Evolutionary conservation across 2,113 vertebrate genomes (phyloP), one percentile per base, ranked within the genome.

Genomic region (Panurus biarmicus): DNA sequence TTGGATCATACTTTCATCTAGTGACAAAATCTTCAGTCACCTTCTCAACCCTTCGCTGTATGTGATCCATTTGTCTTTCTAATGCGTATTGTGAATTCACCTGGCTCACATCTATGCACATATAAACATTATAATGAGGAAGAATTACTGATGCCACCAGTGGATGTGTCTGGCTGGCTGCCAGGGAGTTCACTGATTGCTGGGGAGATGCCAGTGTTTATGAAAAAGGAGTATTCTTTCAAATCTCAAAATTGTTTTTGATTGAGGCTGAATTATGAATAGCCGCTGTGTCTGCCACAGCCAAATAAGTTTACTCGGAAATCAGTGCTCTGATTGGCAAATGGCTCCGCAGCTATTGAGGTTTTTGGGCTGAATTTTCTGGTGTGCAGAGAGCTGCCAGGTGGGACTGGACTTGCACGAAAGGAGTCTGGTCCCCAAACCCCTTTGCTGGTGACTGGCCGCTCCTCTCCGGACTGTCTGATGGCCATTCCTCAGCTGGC

Each of bases 161-260:
- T 29, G 50, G 90, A 75, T 87, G 74, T 57, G 16, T 7, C 90
- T 95, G 94, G 94, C 80, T 1, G 5, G 90, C 61, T 57, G 92
- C 97, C 94, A 94, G 84, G 62, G 73, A 58, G 54, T 58, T 74
- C 62, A 62, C 75, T 92, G 92, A 87, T 90, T 82, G 71, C 85
- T 91, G 86, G 71, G 83, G 67, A 40, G 33, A 76, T 40, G 93
- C 92, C 93, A 97, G 54, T 3, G 0, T 66, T 73, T 81, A 76
- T 94, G 87, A 87, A 85, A 64, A 80, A 65, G 18, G 54, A 80
- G 69, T 75, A 69, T 91, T 96, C 94, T 97, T 97, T 95, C 67
- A 90, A 91, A 96, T 97, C 75, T 51, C 80, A 79, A 90, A 78
- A 93, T 85, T 85, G 76, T 24, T 96, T 96, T 75, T 89, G 79